A percentile compares a stretch with the other conserved stretches of the same genome.
Evolutionary conservation across 2,797 vertebrate species (phyloP).

Genomic region (Acipenser oxyrinchus): DNA sequence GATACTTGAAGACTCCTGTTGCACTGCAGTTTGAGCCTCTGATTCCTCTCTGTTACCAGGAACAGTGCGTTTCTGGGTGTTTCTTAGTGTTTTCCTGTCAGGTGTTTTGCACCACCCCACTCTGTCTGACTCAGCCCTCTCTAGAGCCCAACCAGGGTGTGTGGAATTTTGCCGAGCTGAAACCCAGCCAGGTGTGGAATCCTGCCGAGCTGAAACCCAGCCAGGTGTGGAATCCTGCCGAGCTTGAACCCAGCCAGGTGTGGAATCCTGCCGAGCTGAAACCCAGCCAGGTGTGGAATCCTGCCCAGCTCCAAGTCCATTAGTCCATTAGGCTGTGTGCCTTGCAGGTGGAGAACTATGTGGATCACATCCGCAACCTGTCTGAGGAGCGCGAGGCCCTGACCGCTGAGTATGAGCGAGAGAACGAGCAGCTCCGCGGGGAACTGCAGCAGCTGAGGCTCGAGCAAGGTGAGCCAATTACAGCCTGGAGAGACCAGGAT

Average conservation of each 20-base stretch:
- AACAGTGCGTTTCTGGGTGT: no score
- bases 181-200: neutral
- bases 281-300: neutral
- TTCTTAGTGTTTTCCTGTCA: no score
- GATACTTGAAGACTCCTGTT: no score
- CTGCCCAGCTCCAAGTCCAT: neutral
- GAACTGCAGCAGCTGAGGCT: constrained; percentile 62
- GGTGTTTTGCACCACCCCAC: no score
- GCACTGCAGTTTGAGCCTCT: no score
- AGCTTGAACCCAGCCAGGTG: no score
- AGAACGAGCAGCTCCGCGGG: constrained; percentile 65
- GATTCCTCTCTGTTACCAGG: no score
- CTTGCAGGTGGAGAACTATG: constrained; percentile 65
- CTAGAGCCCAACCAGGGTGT: neutral
- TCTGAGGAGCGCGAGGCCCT: constrained; percentile 59
- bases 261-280: no score
- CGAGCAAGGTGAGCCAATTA: constrained; percentile 60
- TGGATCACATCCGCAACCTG: constrained; percentile 57
- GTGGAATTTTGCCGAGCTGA: no score
- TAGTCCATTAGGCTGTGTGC: constrained; percentile 43
- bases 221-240: neutral
- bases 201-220: no score
- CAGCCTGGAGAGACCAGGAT: no score
- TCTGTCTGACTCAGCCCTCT: neutral
- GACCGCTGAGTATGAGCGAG: constrained; percentile 59